Evolutionary conservation across 2,113 vertebrate genomes (phyloP), one percentile per base, ranked within the genome.

Genomic region (Oostethus manadensis): DNA sequence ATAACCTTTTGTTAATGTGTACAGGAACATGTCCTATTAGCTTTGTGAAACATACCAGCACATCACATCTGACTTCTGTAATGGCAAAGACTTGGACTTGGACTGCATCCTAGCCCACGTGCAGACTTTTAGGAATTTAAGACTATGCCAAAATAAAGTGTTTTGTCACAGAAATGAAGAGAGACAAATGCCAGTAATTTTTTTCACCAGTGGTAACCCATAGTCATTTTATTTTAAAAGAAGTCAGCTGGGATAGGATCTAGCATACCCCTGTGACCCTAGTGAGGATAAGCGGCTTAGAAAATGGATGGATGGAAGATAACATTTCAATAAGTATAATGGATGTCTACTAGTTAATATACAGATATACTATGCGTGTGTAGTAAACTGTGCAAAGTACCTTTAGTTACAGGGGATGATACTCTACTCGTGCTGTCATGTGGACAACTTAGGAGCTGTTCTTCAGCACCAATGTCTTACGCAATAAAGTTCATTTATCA

Each of bases 401-500:
- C 8, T 49, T 17, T 58, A 55, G 11, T 14, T 55, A 40, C 11
- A 40, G 3, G 7, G 3, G 17, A 54, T 6, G 38, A 55, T 38
- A 20, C 13, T 42, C 14, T 40, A 21, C n/a, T 20, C n/a, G 11
- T 26, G 29, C 15, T 35, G 29, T 35, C 51, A 54, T 35, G 29
- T 21, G 53, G 58, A 51, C 60, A 57, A n/a, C 62, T 54, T 59
- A 57, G 73, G 77, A 84, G 79, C 74, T 83, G 81, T 87, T 75
- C 82, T 85, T 85, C 81, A 87, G 83, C 81, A 84, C 81, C 68
- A 67, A 51, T 0, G n/a, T 65, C 60, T 16, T 46, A 58, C 33
- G 48, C 42, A 38, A 50, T 48, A 21, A 18, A 57, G 21, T 46
- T 13, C 13, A 40, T 13, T 18, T 18, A 49, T 55, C 20, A 48